phyloP scores from a whole-genome alignment of 2,113 vertebrate genomes.

The Butorides virescens region DNA sequence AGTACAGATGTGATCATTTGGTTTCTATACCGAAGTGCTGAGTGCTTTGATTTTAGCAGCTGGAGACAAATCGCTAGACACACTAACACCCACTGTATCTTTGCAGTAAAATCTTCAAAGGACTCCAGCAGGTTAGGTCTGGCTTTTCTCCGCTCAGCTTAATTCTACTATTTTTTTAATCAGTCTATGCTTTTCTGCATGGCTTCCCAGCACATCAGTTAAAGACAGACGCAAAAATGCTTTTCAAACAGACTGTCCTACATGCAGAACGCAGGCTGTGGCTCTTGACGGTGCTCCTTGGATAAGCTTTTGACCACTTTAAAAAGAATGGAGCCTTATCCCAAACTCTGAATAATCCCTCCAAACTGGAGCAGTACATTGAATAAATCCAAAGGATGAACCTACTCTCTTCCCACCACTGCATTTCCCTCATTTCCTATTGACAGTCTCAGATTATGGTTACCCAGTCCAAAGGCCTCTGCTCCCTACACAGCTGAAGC shows the following conservation, averaged over 20 bases:
- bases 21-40: not conserved
- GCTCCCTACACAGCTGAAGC: not conserved
- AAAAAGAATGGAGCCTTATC: not conserved
- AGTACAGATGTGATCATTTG: constrained; percentile 3
- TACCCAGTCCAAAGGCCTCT: not conserved
- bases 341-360: not conserved
- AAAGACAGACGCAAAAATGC: not conserved
- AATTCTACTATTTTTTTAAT: constrained; percentile 5
- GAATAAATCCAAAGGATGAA: not conserved
- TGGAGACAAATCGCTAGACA: constrained; percentile 4
- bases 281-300: not conserved
- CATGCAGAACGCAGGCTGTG: not conserved
- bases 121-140: constrained; percentile 35
- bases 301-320: not conserved
- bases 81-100: not conserved
- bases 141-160: not conserved
- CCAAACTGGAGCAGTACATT: not conserved
- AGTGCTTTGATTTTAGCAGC: constrained; percentile 49
- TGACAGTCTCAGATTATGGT: not conserved
- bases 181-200: not conserved
- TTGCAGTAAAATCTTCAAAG: constrained; percentile 45
- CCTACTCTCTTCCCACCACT: not conserved
- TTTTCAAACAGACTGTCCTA: not conserved
- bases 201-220: not conserved
- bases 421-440: not conserved